Evolutionary conservation across 2,888 invertebrate species (phyloP), one percentile per base, ranked within the genome.

Genomic region (Drosophila robusta): DNA sequence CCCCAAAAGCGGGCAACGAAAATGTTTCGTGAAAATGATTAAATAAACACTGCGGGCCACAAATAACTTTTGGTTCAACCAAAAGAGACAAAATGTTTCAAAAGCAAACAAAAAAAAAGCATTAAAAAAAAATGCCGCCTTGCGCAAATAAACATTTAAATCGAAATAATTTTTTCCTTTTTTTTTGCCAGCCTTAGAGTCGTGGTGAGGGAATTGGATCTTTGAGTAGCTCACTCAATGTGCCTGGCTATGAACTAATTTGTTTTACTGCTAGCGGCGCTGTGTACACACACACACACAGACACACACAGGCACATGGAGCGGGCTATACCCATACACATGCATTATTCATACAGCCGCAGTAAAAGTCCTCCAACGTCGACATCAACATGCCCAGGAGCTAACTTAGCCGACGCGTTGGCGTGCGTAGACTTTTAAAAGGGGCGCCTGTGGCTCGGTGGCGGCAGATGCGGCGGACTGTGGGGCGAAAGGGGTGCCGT

Each of bases 371-470:
- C 80, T 72, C 52, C 56, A 64, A 66, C 65, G 58, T 72, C 73
- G 84, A 68, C 73, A 75, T 64, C 79, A 70, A 65, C 64, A 60
- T 83, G 84, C 65, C 85, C 78, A 18, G 45, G 57, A 87, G 80
- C 85, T 74, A 70, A 87, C 78, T 80, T 80, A 56, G 70, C 45
- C 79, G 58, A 70, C 70, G 88, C 86, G 80, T 75, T 82, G 88
- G 86, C 86, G 81, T 82, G 81, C 81, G 83, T 88, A 85, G 86
- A 82, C 83, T 82, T 88, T 85, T 82, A 85, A 81, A 70, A 64
- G 50, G 55, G 76, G 66, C 60, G 51, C 47, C 56, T 46, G 42
- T 58, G 68, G 62, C 18, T 18, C 18, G 18, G 56, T 54, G 47
- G 12, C 4, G 41, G 47, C 38, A 42, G 41, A 38, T 39, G 55